phyloP scores from a whole-genome alignment of 2,888 invertebrate genomes.

The Eupithecia abbreviata region DNA sequence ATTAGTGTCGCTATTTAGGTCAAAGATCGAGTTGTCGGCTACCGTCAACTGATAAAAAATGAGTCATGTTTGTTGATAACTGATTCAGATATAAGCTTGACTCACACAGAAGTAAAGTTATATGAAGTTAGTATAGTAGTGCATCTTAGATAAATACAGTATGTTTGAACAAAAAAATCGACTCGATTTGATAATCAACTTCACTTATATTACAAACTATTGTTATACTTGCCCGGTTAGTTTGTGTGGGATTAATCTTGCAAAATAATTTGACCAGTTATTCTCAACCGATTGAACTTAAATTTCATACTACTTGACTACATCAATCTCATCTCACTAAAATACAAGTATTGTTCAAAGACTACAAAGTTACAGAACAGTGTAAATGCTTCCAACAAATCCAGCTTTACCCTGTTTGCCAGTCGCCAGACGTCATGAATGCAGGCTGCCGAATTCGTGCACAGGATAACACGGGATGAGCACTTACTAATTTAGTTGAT shows the following conservation, averaged over 20 bases:
- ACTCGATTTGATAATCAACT: too few relatives aligned
- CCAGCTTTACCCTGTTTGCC: conserved; percentile 25
- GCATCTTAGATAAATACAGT: too few relatives aligned
- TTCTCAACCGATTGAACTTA: too few relatives aligned
- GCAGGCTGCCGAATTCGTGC: conserved; percentile 26
- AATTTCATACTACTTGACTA: too few relatives aligned
- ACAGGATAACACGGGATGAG: conserved; percentile 17
- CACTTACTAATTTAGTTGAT: conserved; percentile 3
- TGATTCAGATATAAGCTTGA: conserved; percentile 1
- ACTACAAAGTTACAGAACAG: conserved; percentile 8
- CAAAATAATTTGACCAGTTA: too few relatives aligned
- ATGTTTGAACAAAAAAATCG: too few relatives aligned
- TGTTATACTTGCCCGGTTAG: too few relatives aligned
- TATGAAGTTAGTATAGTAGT: too few relatives aligned
- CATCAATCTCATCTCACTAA: neutral
- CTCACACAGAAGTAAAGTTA: neutral
- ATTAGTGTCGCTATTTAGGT: neutral
- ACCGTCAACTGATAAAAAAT: conserved; percentile 7
- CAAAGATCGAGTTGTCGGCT: neutral
- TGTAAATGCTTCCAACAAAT: conserved; percentile 18
- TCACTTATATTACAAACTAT: too few relatives aligned
- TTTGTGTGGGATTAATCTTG: too few relatives aligned
- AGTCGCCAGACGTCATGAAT: conserved; percentile 26
- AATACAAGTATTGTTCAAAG: neutral
- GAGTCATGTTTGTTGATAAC: neutral